phyloP scores from a whole-genome alignment of 2,888 invertebrate genomes.

The Crocallis elinguaria region DNA sequence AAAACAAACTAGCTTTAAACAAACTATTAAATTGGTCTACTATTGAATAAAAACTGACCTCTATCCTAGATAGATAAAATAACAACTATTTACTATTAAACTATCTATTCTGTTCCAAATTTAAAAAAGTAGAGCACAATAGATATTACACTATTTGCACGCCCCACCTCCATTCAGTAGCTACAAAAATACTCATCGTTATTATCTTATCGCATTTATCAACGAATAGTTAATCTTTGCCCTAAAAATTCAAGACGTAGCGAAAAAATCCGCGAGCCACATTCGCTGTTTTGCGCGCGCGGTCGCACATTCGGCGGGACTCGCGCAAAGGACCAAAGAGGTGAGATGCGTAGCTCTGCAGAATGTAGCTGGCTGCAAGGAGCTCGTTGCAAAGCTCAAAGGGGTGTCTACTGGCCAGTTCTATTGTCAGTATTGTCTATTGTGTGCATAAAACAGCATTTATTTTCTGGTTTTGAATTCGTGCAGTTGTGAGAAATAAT shows the following conservation, averaged over 20 bases:
- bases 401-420: slow-evolving; percentile 33
- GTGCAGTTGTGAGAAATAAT: slow-evolving; percentile 20
- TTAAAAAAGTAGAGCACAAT: slow-evolving; percentile 34
- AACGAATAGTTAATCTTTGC: slow-evolving; percentile 35
- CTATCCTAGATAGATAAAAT: slow-evolving; percentile 15
- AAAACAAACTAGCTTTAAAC: not conserved
- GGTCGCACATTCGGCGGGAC: slow-evolving; percentile 17
- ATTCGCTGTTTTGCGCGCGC: slow-evolving; percentile 41
- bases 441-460: slow-evolving; percentile 37
- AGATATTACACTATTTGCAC: slow-evolving; percentile 35
- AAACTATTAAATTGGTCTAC: slow-evolving; percentile 2
- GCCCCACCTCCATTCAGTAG: slow-evolving; percentile 32
- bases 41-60: slow-evolving; percentile 9
- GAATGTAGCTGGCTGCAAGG: slow-evolving; percentile 33
- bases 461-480: slow-evolving; percentile 31
- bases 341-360: slow-evolving; percentile 28
- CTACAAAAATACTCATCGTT: slow-evolving; percentile 23
- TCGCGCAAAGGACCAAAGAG: slow-evolving; percentile 20
- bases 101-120: slow-evolving; percentile 19
- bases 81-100: slow-evolving; percentile 10
- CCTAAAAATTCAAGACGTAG: slow-evolving; percentile 32
- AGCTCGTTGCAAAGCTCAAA: slow-evolving; percentile 36
- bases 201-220: slow-evolving; percentile 39
- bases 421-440: slow-evolving; percentile 39
- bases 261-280: slow-evolving; percentile 34